Base-by-base conservation (phyloP, 2,888 invertebrate species). In the Xestia rhomboidea region DNA sequence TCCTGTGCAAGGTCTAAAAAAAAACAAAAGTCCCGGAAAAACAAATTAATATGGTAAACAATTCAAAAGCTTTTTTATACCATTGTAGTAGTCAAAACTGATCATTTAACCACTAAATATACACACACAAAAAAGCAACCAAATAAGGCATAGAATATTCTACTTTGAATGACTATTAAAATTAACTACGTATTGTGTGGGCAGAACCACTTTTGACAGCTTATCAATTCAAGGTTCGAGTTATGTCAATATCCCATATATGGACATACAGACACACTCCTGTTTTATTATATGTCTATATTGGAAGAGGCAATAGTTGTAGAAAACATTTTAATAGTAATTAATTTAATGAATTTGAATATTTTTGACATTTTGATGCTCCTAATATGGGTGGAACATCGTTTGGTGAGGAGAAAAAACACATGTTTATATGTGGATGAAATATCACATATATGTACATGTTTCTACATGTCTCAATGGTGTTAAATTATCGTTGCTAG, bases 131-230 rank as follows among this genome's bases (percentile, higher is more conserved):
- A 86, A 83, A 81, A 73, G 7, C 34, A 64, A 63, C 84, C 76
- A 54, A 77, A 84, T 70, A 80, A 62, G 83, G 77, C 66, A 74
- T 73, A 62, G 57, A 68, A 73, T 82, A 85, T 79, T 69, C 64
- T 60, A 51, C 27, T 75, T 69, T 60, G 70, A 68, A 83, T 63
- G 13, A 57, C n/a, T 71, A 64, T 81, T 73, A 73, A 84, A 66
- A 69, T 71, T 68, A 62, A 72, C 86, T 34, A 38, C 34, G 54
- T 68, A 69, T 75, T 71, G 84, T 80, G 88, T 87, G 88, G 88
- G 87, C 63, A 69, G 88, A 70, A 75, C 86, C 54, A 86, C 73
- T 78, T 83, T 73, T 80, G 88, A 88, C 79, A 80, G 68, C 64
- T 51, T 77, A 81, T 79, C 74, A 83, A 69, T 27, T 74, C 88